Base-by-base conservation (phyloP, 30 jellyfish, hydroid and myxozoan species). In the Phacellophora camtschatica region DNA sequence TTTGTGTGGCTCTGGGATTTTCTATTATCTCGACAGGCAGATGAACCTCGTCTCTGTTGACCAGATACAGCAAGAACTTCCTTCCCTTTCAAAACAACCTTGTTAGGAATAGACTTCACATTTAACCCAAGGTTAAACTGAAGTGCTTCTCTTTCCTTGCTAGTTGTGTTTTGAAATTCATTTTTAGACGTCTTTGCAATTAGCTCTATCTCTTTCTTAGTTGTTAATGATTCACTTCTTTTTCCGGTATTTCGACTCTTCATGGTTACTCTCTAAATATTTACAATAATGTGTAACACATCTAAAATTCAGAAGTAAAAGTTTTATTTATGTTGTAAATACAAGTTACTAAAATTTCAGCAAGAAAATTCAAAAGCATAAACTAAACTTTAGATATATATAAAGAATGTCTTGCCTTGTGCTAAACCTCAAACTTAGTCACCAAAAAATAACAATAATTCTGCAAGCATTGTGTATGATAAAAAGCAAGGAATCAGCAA, bases 1-100 rank as follows among this genome's bases (percentile, higher is more conserved):
- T 61, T 61, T 23, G 27, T 28, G 9, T 11, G 43, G n/a, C 0
- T 28, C 43, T 22, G 11, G 11, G 24, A 0, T 50, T 53, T 51
- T 23, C 6, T 49, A 9, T 27, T 24, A 71, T 9, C 29, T 20
- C 23, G 10, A 31, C 24, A 48, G 22, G 46, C 59, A 11, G 55
- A 4, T 12, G 81, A 56, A 9, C 83, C 81, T 31, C 84, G 65
- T 49, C 84, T 48, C 31, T 70, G 51, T 10, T 57, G 34, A 13
- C 91, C 84, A 46, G 72, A 70, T 11, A 80, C 91, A 0, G 41
- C 77, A 29, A 80, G 91, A 12, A 80, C 81, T 50, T 64, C 91
- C 31, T 51, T 80, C 24, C 77, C 91, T 49, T 80, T 80, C 32
- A 27, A 22, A 46, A 45, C 54, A 16, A 80, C 20, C 18, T 51